These are phyloP conservation scores for Tethea ocularis DNA, from an alignment of 2,888 invertebrate species.

Conservation along the genomic window DNA sequence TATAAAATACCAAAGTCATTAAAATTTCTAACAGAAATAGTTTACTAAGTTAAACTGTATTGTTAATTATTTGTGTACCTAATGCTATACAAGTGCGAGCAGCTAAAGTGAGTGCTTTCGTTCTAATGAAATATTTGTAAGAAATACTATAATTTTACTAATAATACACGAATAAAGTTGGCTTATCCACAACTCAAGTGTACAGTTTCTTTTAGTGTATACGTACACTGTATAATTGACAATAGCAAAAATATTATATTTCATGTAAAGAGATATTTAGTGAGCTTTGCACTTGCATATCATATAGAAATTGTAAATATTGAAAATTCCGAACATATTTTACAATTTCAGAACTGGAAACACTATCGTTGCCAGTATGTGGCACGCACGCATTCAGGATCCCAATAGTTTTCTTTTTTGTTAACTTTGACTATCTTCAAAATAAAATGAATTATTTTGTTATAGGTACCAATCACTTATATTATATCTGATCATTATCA, in stretches of 20 bases:
- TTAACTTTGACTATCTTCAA: not conserved
- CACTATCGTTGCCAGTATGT: constrained; percentile 8
- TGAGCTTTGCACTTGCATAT: constrained; percentile 85
- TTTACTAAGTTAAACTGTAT: constrained; percentile 70
- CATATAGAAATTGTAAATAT: constrained; percentile 77
- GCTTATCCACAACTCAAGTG: constrained; percentile 43
- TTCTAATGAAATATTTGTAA: constrained; percentile 64
- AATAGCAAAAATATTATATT: constrained; percentile 52
- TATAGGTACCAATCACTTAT: not conserved
- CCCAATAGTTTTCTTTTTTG: not conserved
- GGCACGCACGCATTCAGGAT: not conserved
- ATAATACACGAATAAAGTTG: constrained; percentile 44
- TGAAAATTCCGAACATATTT: constrained; percentile 54
- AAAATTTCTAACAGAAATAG: constrained; percentile 78
- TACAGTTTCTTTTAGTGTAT: constrained; percentile 63
- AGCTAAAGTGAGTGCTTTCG: constrained; percentile 70
- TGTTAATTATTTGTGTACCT: constrained; percentile 72
- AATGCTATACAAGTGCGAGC: constrained; percentile 82
- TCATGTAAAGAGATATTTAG: constrained; percentile 73
- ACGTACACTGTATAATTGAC: constrained; percentile 59
- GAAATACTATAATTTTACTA: constrained; percentile 60
- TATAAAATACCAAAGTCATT: constrained; percentile 81
- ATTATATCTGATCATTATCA: not conserved
- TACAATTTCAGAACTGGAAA: constrained; percentile 26
- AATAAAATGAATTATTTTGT: not conserved